Evolutionary conservation across 2,888 invertebrate genomes (phyloP).

Genomic region (Monoplex corrugatus): DNA sequence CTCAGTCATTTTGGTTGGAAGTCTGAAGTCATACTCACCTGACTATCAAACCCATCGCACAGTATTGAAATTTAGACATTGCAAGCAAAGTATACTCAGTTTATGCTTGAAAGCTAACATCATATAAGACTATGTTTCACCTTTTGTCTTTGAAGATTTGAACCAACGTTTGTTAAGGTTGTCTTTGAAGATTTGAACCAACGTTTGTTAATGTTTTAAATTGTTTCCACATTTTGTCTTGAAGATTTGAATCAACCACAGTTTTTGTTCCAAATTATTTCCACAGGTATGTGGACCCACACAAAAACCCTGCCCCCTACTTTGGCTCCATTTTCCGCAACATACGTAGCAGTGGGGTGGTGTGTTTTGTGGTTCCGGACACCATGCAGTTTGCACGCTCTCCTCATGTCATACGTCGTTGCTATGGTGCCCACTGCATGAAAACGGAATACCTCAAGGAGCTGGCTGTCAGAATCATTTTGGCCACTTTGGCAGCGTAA

Average conservation of each 20-base stretch:
- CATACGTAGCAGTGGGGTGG: slow-evolving; percentile 71
- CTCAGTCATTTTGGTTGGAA: too few relatives aligned
- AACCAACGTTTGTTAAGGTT: too few relatives aligned
- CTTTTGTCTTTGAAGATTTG: too few relatives aligned
- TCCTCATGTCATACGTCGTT: slow-evolving; percentile 70
- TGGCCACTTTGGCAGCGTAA: slow-evolving; percentile 74
- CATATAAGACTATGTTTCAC: too few relatives aligned
- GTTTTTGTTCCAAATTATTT: background rate
- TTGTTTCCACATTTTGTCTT: too few relatives aligned
- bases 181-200: too few relatives aligned
- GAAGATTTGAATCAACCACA: background rate
- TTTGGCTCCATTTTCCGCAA: slow-evolving; percentile 75
- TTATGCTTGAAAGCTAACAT: too few relatives aligned
- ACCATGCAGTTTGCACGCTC: slow-evolving; percentile 75
- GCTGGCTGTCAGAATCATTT: slow-evolving; percentile 73
- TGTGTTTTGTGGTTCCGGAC: slow-evolving; percentile 75
- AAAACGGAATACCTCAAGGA: slow-evolving; percentile 78
- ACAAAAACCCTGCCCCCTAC: slow-evolving; percentile 68
- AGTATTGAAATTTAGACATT: too few relatives aligned
- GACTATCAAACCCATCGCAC: too few relatives aligned
- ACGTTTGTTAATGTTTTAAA: too few relatives aligned
- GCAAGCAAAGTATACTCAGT: too few relatives aligned
- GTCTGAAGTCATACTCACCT: too few relatives aligned
- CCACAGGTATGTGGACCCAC: slow-evolving; percentile 64
- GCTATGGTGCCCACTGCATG: slow-evolving; percentile 71